Evolutionary conservation across 1,140 invertebrate species (phyloP), one percentile per base, ranked within the genome.

Genomic region (Ceratina japonica): DNA sequence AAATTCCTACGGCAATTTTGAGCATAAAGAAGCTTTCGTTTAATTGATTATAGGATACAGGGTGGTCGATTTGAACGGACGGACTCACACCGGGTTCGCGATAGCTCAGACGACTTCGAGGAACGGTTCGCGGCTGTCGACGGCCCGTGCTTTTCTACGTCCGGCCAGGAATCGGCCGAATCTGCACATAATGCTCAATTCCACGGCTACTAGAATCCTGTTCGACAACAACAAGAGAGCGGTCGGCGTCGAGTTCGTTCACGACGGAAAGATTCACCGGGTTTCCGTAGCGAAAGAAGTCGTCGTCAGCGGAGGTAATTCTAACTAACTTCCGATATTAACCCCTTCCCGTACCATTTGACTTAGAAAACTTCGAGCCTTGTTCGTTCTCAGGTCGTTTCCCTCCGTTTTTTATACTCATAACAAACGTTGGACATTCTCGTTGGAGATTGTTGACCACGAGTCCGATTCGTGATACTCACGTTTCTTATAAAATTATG

Each of bases 61-160:
- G 52, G 94, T 95, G 2, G 94, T 96, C 7, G 97, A 98, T 89
- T 92, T 98, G n/a, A 98, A 98, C 91, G 97, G 97, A 4, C 94
- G 94, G 16, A 93, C 94, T 7, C 95, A 96, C 82, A 96, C 96
- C 0, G 96, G 97, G 1, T 97, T 98, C 86, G 93, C 95, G 37
- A 97, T 97, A 66, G 96, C 95, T 3, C 98, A 97, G 93, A 98
- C 95, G 37, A 98, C 97, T 0, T 96, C 97, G 66, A 94, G 96
- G 74, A 96, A 98, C 88, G 98, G 98, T 1, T 97, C 96, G 0
- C 94, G 98, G 5, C 94, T 98, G 73, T 98, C 96, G 80, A 94
- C 95, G 0, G 94, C 96, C 0, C 93, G 95, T 63, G 97, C 97
- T 0, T 99, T 97, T 91, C 92, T 99, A 0, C 92, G 96, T 31